Evolutionary conservation across 2,113 vertebrate species (phyloP).

Genomic region (Python bivittatus): DNA sequence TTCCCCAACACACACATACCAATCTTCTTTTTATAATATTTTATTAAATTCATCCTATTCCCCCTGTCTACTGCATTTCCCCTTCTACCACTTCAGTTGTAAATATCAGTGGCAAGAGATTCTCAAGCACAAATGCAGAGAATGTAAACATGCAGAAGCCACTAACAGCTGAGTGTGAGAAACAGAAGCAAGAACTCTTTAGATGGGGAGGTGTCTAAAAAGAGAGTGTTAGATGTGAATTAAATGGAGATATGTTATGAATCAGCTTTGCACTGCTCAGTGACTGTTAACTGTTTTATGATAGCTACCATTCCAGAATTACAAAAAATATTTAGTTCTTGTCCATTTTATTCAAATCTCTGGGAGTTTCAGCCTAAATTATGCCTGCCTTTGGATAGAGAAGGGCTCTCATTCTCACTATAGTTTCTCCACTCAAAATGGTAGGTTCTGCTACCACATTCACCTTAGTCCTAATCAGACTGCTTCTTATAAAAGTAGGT

Average conservation of each 20-base stretch:
- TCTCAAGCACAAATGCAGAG: neutral
- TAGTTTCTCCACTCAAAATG: neutral
- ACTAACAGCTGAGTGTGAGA: neutral
- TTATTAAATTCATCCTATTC: neutral
- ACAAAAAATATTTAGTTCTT: neutral
- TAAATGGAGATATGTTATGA: neutral
- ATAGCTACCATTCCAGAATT: neutral
- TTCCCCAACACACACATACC: neutral
- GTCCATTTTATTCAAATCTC: neutral
- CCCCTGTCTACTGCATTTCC: neutral
- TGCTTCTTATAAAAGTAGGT: neutral
- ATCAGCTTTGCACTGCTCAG: neutral
- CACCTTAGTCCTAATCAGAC: neutral
- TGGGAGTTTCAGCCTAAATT: neutral
- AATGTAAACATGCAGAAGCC: neutral
- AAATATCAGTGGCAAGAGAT: neutral
- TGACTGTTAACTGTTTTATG: neutral
- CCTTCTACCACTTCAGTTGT: neutral
- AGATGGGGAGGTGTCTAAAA: neutral
- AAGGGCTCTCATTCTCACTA: neutral
- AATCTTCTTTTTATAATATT: neutral
- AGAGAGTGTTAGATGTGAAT: neutral
- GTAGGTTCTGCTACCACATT: neutral
- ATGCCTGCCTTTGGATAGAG: neutral
- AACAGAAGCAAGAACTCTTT: neutral